Base-by-base conservation (phyloP, 2,888 invertebrate species). In the Sminthurides aquaticus region DNA sequence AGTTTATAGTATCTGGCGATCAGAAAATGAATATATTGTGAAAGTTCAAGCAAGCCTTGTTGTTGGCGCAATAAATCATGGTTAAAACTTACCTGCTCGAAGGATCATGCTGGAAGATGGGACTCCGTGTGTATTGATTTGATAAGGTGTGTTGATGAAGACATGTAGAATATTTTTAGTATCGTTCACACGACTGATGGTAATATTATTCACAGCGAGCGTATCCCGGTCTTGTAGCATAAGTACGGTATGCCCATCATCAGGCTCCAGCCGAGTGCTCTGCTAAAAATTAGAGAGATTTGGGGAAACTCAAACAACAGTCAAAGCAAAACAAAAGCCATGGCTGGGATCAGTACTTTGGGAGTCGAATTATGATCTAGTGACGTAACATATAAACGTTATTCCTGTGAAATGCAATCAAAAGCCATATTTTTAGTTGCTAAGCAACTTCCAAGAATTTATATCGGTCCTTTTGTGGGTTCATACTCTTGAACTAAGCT, bases 161-260 rank as follows among this genome's bases (percentile, higher is more conserved):
- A 71, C 49, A 22, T 52, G 34, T 8, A 74, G 27, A 25, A 74
- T 56, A 2, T 64, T 57, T 66, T 68, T 70, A 8, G 72, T 74
- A 34, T 74, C 74, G 60, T 73, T 73, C 3, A 69, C n/a, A 34
- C 28, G 60, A 20, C 26, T 49, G n/a, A 70, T 55, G 5, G 56
- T 20, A 22, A 65, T 63, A 18, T 68, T 67, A 48, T 73, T 74
- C 3, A 69, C 69, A n/a, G 56, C 69, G 5, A 60, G 15, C 1
- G 71, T 65, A 55, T 74, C 74, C 1, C 34, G 26, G 59, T 74
- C 74, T 20, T 3, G n/a, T n/a, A 64, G 24, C 18, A 34, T 49
- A 2, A 64, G 25, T 18, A 20, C 25, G 8, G 15, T 25, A 20
- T 58, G 25, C 11, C 34, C 24, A 3, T 34, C 58, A 29, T 64